These are phyloP conservation scores for Xestoiulus laeticollis DNA, from an alignment of 2,888 invertebrate genomes.

Conservation along the genomic window DNA sequence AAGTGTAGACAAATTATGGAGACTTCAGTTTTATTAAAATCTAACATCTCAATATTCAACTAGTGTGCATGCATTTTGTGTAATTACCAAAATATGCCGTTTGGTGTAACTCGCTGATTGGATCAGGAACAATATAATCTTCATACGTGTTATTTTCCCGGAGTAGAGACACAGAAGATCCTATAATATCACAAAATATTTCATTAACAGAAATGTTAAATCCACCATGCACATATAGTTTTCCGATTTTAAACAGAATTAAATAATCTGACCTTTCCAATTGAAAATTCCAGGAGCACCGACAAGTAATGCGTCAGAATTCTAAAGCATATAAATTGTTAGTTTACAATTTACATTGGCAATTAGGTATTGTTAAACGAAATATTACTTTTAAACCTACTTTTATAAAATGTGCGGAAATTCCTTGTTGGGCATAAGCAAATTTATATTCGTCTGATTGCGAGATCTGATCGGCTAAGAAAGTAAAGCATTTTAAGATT, in stretches of 20 bases:
- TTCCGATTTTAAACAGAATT: no score
- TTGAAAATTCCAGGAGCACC: constrained; percentile 71
- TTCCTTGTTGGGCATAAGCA: constrained; percentile 49
- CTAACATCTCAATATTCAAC: no score
- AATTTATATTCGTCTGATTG: background rate
- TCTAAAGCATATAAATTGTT: constrained; percentile 10
- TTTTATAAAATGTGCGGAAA: constrained; percentile 50
- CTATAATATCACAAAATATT: no score
- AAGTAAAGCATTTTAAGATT: no score
- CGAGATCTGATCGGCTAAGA: no score
- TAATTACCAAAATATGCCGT: constrained; percentile 58
- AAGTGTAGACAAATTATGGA: no score
- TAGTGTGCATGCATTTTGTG: no score
- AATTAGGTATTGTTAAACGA: background rate
- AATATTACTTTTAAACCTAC: background rate
- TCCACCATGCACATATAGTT: no score
- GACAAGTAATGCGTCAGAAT: constrained; percentile 52
- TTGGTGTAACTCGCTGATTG: constrained; percentile 48
- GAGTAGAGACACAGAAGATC: background rate
- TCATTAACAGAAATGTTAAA: no score
- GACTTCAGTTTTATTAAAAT: no score
- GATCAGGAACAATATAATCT: background rate
- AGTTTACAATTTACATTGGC: background rate
- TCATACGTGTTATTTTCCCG: constrained; percentile 55
- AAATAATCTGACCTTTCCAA: constrained; percentile 65